Base-by-base conservation (phyloP, 1,140 invertebrate genomes). In the Triops longicaudatus region DNA sequence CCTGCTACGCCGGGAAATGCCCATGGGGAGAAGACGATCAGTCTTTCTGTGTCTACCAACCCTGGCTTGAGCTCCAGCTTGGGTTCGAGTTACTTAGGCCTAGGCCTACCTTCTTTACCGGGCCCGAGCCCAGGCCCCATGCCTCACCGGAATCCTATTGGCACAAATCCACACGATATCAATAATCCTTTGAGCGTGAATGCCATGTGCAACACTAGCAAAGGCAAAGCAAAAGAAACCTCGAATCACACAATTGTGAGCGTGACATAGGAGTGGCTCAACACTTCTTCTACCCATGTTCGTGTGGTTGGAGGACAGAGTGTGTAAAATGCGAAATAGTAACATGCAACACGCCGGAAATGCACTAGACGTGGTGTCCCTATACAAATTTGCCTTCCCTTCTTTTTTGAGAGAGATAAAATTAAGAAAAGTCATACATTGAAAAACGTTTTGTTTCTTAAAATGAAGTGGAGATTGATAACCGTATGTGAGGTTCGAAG, bases 151-250 rank as follows among this genome's bases (percentile, higher is more conserved):
- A 90, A 92, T 83, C 93, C 93, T 26, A 93, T 95, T 44, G 93
- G 93, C 76, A 93, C 93, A 11, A 95, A 95, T 85, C 93, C 93
- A 12, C 90, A 93, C 80, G 93, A 95, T 86, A 91, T 92, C 77
- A 95, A 96, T 85, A 95, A 95, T 87, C 93, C 93, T 27, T 86
- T 95, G 28, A 94, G 92, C 84, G 93, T 96, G 42, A 94, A 94
- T 81, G 80, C 81, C 73, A 78, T 82, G 75, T 82, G 81, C 50
- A 63, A 63, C 22, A 63, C 50, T 63, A 80, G 81, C 72, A 80
- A 77, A 63, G 78, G 78, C 78, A 80, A 80, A 74, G 77, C 79
- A 28, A 79, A 80, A 74, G 80, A 80, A 75, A 77, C 79, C 72
- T 78, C 79, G 73, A 63, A 63, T 22, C 79, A 80, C 71, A 76